phyloP scores from a whole-genome alignment of 2,113 vertebrate species.

The Tor tambroides region DNA sequence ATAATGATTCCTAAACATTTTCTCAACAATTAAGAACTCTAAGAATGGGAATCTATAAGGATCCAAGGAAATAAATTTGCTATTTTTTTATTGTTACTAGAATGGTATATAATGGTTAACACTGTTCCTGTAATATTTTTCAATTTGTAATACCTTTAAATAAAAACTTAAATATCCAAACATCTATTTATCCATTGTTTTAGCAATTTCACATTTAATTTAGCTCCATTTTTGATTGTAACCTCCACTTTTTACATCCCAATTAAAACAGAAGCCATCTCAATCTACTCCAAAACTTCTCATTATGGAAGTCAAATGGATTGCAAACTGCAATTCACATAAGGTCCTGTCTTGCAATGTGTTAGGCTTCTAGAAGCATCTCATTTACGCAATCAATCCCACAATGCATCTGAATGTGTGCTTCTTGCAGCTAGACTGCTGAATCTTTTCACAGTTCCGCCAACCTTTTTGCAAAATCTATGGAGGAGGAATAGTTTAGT shows the following conservation, averaged over 20 bases:
- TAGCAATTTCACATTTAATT: not conserved
- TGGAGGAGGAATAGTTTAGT: conserved; percentile 6
- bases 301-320: no score
- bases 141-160: not conserved
- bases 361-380: not conserved
- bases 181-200: no score
- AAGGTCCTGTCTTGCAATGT: not conserved
- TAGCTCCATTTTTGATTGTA: not conserved
- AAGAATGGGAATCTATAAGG: not conserved
- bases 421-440: not conserved
- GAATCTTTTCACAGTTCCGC: not conserved
- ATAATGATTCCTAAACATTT: no score
- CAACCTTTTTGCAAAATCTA: conserved; percentile 5
- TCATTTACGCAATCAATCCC: not conserved
- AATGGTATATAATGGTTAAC: no score
- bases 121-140: no score
- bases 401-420: conserved; percentile 6
- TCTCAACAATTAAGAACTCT: no score
- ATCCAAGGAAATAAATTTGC: no score
- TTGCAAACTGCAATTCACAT: no score
- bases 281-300: no score
- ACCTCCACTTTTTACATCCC: no score
- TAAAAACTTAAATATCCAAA: not conserved
- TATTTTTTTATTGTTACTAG: no score
- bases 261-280: no score